Evolutionary conservation across 2,797 vertebrate genomes (phyloP).

Genomic region (Coilia nasus): DNA sequence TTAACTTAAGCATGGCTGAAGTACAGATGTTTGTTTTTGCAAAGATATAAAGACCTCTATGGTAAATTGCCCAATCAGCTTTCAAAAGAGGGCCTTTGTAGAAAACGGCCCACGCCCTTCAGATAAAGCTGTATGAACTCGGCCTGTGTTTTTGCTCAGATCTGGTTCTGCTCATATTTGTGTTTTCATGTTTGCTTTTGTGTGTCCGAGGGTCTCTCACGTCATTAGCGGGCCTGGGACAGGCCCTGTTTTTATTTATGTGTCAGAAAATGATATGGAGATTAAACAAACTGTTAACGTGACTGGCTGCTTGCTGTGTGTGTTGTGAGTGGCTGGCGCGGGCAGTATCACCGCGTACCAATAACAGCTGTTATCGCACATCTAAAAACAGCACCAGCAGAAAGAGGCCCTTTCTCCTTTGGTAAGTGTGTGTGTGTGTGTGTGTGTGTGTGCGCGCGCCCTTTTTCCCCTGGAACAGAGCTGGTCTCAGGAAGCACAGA

Average conservation of each 20-base stretch:
- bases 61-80: neutral
- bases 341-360: slow-evolving; percentile 20
- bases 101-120: neutral
- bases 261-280: slow-evolving; percentile 17
- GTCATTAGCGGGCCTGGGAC: neutral
- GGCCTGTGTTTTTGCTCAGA: neutral
- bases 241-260: slow-evolving; percentile 26
- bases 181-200: neutral
- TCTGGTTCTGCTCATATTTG: neutral
- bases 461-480: neutral
- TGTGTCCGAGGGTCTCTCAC: neutral
- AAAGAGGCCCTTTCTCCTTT: slow-evolving; percentile 31
- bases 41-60: neutral
- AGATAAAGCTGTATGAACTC: no score
- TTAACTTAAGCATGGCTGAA: neutral
- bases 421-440: no score
- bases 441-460: no score
- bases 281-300: slow-evolving; percentile 46
- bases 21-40: neutral
- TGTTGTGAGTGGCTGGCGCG: slow-evolving; percentile 6
- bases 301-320: slow-evolving; percentile 25
- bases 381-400: slow-evolving; percentile 47
- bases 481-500: slow-evolving; percentile 50
- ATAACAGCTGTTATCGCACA: slow-evolving; percentile 46
- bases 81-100: neutral